Conservation (phyloP, 2,113 vertebrate species). For the Ailuropoda melanoleuca region DNA sequence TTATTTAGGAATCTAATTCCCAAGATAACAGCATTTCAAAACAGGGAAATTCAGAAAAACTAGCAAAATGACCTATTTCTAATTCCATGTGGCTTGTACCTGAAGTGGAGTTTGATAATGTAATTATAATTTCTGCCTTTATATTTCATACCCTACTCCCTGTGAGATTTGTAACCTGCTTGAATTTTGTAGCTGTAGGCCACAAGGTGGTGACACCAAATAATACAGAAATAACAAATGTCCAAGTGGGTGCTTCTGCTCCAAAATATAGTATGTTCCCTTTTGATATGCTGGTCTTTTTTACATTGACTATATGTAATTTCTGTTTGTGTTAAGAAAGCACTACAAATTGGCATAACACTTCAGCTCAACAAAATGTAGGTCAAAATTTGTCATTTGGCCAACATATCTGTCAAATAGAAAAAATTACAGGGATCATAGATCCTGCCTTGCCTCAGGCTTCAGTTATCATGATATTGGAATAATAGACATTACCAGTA, state of each 20-base stretch:
- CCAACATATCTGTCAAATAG: neutral
- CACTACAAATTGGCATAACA: neutral
- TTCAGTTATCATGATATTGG: neutral
- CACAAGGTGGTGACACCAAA: slow-evolving; percentile 79
- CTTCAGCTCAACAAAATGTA: neutral
- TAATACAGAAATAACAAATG: slow-evolving; percentile 72
- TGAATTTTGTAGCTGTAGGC: slow-evolving; percentile 77
- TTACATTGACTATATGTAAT: neutral
- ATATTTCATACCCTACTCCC: slow-evolving; percentile 81
- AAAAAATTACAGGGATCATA: neutral
- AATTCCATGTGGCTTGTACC: slow-evolving; percentile 88
- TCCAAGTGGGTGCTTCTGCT: slow-evolving; percentile 58
- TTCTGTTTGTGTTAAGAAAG: neutral
- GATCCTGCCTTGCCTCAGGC: neutral
- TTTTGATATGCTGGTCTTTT: neutral
- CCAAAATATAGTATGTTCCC: neutral
- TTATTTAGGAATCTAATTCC: slow-evolving; percentile 91
- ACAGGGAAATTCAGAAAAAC: slow-evolving; percentile 90
- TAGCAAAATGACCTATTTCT: slow-evolving; percentile 93
- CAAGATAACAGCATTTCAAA: slow-evolving; percentile 89
- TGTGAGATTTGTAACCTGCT: slow-evolving; percentile 84
- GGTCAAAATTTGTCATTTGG: neutral
- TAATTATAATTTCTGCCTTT: slow-evolving; percentile 83
- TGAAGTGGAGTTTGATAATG: slow-evolving; percentile 89
- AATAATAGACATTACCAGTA: neutral